phyloP scores from a whole-genome alignment of 2,113 vertebrate genomes.

The Periophthalmodon schlosseri region DNA sequence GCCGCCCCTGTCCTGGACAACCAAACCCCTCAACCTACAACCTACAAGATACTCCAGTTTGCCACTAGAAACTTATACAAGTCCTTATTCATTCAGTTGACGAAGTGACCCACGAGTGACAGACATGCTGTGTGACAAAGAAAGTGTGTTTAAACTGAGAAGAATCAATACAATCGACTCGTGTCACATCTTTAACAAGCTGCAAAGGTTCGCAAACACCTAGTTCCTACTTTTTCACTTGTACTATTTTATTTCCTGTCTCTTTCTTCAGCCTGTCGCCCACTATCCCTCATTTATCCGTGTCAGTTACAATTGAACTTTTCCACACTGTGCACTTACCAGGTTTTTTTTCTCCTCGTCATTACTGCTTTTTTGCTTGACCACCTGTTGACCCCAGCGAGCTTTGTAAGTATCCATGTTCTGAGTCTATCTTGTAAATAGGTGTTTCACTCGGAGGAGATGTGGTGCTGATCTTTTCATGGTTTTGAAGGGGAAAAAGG shows the following conservation, averaged over 20 bases:
- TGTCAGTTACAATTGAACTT: background rate
- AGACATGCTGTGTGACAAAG: background rate
- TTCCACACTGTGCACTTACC: background rate
- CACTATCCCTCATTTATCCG: background rate
- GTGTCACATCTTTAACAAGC: background rate
- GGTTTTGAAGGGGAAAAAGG: background rate
- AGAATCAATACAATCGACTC: background rate
- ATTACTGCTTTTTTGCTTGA: background rate
- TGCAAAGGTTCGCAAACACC: background rate
- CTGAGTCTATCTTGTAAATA: slow-evolving; percentile 21
- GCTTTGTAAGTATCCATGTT: slow-evolving; percentile 20
- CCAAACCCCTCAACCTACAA: background rate
- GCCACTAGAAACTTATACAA: background rate
- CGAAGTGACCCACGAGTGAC: background rate
- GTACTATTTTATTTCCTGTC: background rate
- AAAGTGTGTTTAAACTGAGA: background rate
- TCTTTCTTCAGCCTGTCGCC: background rate
- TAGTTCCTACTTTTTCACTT: background rate
- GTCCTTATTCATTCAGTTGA: slow-evolving; percentile 3
- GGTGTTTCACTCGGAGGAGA: slow-evolving; percentile 26
- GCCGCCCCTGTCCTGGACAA: background rate
- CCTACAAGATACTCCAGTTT: background rate
- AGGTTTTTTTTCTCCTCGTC: background rate
- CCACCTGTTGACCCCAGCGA: slow-evolving; percentile 16
- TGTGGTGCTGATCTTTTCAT: slow-evolving; percentile 6